These are phyloP conservation scores for Drosophila malerkotliana DNA, from an alignment of 1,140 invertebrate species.

Conservation along the genomic window DNA sequence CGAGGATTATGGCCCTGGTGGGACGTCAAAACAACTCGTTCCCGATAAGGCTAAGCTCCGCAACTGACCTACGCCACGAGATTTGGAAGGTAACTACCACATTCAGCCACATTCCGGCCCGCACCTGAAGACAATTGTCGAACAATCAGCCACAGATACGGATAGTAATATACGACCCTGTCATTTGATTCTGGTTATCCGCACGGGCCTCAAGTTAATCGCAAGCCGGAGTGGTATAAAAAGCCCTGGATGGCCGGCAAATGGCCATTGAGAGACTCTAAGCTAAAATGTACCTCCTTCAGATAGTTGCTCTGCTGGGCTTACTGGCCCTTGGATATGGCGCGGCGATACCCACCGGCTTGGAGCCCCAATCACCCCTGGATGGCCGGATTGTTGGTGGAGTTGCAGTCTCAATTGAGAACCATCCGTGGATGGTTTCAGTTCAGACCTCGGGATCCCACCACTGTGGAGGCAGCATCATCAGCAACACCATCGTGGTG, in stretches of 20 bases:
- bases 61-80: conserved; percentile 34
- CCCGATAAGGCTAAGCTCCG: conserved; percentile 22
- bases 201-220: conserved; percentile 15
- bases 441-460: conserved; percentile 64
- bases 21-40: conserved; percentile 29
- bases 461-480: conserved; percentile 86
- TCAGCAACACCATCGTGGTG: conserved; percentile 81
- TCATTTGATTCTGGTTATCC: conserved; percentile 35
- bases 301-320: conserved; percentile 16
- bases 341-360: conserved; percentile 36
- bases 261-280: conserved; percentile 9
- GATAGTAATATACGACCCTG: conserved; percentile 30
- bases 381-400: conserved; percentile 71
- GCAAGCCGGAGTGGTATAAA: conserved; percentile 21
- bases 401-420: conserved; percentile 24
- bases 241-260: conserved; percentile 17
- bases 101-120: conserved; percentile 1
- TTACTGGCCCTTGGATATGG: conserved; percentile 20
- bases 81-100: background rate
- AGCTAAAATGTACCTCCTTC: conserved; percentile 35
- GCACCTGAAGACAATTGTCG: conserved; percentile 20
- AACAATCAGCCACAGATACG: conserved; percentile 20
- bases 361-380: conserved; percentile 7
- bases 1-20: conserved; percentile 12
- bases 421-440: conserved; percentile 65